phyloP scores from a whole-genome alignment of 2,888 invertebrate genomes.

The Synergus japonicus region DNA sequence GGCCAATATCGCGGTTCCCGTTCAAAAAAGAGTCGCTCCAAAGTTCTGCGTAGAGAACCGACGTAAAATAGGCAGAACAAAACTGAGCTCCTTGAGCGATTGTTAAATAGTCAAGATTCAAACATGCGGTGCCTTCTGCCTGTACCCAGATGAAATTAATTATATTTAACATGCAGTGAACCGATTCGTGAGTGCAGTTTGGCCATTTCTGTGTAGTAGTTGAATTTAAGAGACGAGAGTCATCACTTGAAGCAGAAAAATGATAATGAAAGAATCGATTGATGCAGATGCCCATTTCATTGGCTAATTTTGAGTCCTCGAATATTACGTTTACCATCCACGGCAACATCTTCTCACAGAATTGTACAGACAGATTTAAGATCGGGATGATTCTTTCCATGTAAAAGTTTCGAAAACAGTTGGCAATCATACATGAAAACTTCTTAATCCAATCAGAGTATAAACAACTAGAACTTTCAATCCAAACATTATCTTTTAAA shows the following conservation, averaged over 20 bases:
- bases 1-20: constrained; percentile 34
- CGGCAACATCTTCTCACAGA: constrained; percentile 83
- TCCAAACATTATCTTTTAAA: constrained; percentile 71
- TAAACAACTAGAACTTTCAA: constrained; percentile 68
- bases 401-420: constrained; percentile 78
- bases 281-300: constrained; percentile 77
- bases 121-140: constrained; percentile 52
- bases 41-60: constrained; percentile 86
- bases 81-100: constrained; percentile 86
- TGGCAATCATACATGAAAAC: constrained; percentile 79
- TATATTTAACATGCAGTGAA: constrained; percentile 84
- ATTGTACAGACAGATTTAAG: constrained; percentile 81
- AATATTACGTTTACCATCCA: constrained; percentile 80
- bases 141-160: constrained; percentile 80
- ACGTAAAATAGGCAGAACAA: constrained; percentile 85
- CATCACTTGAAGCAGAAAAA: constrained; percentile 72
- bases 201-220: constrained; percentile 2
- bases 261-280: constrained; percentile 80
- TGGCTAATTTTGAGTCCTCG: constrained; percentile 72
- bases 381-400: constrained; percentile 80
- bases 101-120: constrained; percentile 82
- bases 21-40: constrained; percentile 74
- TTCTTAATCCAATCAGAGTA: constrained; percentile 81
- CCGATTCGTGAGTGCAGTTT: constrained; percentile 79
- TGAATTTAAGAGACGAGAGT: background rate